A percentile compares a stretch with the other conserved stretches of the same genome.
Conservation (phyloP, 2,888 invertebrate genomes). For the Agrochola macilenta region DNA sequence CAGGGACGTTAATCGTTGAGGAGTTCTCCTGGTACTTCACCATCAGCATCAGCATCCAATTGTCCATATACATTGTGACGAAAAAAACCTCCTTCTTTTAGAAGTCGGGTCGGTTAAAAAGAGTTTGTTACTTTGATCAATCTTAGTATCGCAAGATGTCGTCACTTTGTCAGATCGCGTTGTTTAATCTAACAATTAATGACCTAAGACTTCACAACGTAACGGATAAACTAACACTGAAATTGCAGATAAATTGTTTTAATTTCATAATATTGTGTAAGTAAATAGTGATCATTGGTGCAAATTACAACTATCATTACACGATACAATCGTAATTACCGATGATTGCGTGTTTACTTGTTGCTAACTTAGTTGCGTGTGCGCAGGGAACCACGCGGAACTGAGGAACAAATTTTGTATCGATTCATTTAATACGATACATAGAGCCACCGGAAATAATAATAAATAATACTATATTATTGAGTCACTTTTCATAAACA, state of each 20-base stretch:
- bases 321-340: conserved; percentile 54
- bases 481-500: conserved; percentile 25
- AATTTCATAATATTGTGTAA: conserved; percentile 66
- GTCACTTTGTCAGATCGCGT: conserved; percentile 24
- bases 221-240: conserved; percentile 39
- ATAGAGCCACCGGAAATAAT: conserved; percentile 13
- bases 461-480: conserved; percentile 13
- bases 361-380: conserved; percentile 54
- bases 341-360: conserved; percentile 55
- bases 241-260: conserved; percentile 58
- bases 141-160: conserved; percentile 5
- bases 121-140: conserved; percentile 8
- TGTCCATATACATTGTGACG: too few species aligned
- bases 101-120: too few species aligned
- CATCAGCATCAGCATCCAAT: too few species aligned
- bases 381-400: conserved; percentile 33
- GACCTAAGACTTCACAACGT: conserved; percentile 32
- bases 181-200: conserved; percentile 15
- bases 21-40: too few species aligned
- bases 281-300: conserved; percentile 54
- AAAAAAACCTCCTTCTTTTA: too few species aligned
- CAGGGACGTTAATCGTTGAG: too few species aligned
- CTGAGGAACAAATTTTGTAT: conserved; percentile 15
- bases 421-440: conserved; percentile 12
- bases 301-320: conserved; percentile 53